Evolutionary conservation across 2,113 vertebrate species (phyloP), one percentile per base, ranked within the genome.

Genomic region (Noctilio leporinus): DNA sequence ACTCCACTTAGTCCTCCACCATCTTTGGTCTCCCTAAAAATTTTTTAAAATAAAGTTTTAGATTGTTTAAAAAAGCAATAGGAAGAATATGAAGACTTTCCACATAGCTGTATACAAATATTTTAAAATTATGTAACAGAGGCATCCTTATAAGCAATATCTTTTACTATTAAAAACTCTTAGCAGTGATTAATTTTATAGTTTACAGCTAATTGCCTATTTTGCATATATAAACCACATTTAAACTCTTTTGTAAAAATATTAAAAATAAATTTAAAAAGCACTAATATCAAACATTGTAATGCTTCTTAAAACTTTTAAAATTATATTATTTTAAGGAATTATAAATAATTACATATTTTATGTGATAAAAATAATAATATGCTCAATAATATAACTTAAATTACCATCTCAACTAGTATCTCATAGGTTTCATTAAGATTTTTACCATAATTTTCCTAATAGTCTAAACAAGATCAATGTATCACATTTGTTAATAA

Each of bases 331-430:
- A 88, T 81, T 40, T 75, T 91, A 75, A 40, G 30, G 49, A 81
- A 53, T 55, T 15, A 57, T 83, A 70, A 91, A 64, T 91, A 33
- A 64, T 43, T 38, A 45, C 22, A 40, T 90, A 69, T 33, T 91
- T 90, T 76, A 85, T 73, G 33, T 89, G 45, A 3, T 19, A 89
- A 93, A 94, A 85, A 80, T 83, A 86, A 73, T 78, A 87, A 64
- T 86, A 20, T n/a, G 12, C 2, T 20, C 8, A 84, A 26, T 35
- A 76, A 84, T 45, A 33, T 73, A 47, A 15, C 70, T 47, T 73
- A 69, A 8, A 83, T 51, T 35, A 80, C 10, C 16, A 53, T 17
- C 33, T 76, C 77, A 69, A 49, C 35, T 77, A 69, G 38, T 6
- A 26, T 78, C 15, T 84, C 45, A 40, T n/a, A 76, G 59, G 76